Percentiles rank a stretch among this genome's conserved stretches.
Evolutionary conservation across 2,888 invertebrate genomes (phyloP).

Genomic region (Nomada ruficornis): DNA sequence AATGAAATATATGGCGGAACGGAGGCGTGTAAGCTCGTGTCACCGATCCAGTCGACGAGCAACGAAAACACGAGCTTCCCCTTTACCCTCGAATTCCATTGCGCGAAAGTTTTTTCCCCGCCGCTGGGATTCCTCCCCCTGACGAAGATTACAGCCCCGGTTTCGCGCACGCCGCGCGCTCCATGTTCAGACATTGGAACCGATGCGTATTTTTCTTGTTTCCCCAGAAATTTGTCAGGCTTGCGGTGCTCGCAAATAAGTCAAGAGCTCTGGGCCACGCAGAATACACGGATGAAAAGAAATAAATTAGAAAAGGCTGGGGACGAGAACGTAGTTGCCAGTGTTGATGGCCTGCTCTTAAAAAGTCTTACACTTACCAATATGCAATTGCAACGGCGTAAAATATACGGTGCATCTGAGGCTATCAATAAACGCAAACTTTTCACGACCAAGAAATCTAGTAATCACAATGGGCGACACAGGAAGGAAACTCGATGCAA

Average conservation of each 20-base stretch:
- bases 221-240: slow-evolving; percentile 66
- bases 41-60: slow-evolving; percentile 51
- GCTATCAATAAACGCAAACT: neutral
- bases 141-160: slow-evolving; percentile 67
- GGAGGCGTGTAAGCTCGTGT: slow-evolving; percentile 27
- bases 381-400: neutral
- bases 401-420: neutral
- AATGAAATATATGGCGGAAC: slow-evolving; percentile 28
- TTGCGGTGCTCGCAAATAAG: slow-evolving; percentile 52
- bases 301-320: neutral
- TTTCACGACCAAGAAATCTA: neutral
- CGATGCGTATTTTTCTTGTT: slow-evolving; percentile 69
- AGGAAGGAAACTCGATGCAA: slow-evolving; percentile 22
- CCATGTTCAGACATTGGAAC: slow-evolving; percentile 66
- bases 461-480: neutral
- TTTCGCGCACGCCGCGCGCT: slow-evolving; percentile 57
- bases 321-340: neutral
- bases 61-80: slow-evolving; percentile 47
- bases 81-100: slow-evolving; percentile 29
- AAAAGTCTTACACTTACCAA: neutral
- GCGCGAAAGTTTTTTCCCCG: slow-evolving; percentile 60
- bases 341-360: neutral
- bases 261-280: slow-evolving; percentile 23
- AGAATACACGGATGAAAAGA: slow-evolving; percentile 4
- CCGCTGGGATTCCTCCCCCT: slow-evolving; percentile 47